Base-by-base conservation (phyloP, 1,140 invertebrate species). In the Nymphalis io region DNA sequence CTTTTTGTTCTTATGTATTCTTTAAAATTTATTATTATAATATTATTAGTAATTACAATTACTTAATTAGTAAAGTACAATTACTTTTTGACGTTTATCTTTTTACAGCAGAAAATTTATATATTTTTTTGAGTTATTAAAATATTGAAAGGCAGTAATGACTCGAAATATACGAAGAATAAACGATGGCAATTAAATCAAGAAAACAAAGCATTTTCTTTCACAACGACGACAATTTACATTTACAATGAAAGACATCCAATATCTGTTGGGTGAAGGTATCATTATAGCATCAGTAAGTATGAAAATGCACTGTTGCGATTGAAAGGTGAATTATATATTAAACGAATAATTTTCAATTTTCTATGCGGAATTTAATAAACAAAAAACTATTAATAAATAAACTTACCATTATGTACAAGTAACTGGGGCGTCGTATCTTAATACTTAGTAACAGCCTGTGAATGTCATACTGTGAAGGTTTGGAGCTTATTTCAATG, bases 221-320 rank as follows among this genome's bases (percentile, higher is more conserved):
- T 55, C 23, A 55, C 16, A 55, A 27, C 13, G 23, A 55, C 21
- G 20, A 55, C 51, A 23, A 23, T 23, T 55, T 55, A 21, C 51
- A 55, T 55, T 21, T 15, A 55, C 10, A 55, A 55, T 55, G 51
- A 55, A 51, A 51, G 51, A 27, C 11, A 15, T 27, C 13, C 20
- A 55, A 55, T 55, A 16, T 55, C 23, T 55, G 23, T 21, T 4
- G 40, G 40, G 40, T n/a, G 40, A 27, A 55, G 51, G 51, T 55
- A 27, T 55, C 51, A 10, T 21, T 23, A 23, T 8, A 51, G 46
- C 16, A 21, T 27, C 51, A 27, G 6, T 21, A 55, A 55, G 51
- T 27, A 15, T n/a, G 13, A 27, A 55, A 27, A 20, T 15, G n/a
- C 13, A 27, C 40, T 27, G 51, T 23, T 55, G 1, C 15, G 51